Conservation (phyloP, 92 coral and sea anemone species). For the Scolanthus callimorphus region DNA sequence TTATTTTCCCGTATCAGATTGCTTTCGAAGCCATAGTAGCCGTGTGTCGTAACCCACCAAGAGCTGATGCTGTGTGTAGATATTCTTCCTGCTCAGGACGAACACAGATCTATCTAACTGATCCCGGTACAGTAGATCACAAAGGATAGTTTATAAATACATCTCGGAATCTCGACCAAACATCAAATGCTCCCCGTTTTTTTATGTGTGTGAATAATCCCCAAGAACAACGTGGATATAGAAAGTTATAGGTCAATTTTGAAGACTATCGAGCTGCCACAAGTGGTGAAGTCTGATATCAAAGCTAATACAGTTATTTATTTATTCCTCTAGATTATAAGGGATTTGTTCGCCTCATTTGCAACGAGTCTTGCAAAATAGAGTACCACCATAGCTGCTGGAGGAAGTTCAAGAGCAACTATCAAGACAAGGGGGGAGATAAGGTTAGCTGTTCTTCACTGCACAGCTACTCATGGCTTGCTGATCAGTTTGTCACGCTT, state of each 20-base stretch:
- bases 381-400: constrained; percentile 93
- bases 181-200: too few relatives aligned
- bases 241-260: too few relatives aligned
- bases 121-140: constrained; percentile 51
- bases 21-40: constrained; percentile 79
- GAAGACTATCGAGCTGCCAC: too few relatives aligned
- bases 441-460: constrained; percentile 68
- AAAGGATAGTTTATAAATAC: too few relatives aligned
- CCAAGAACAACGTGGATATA: too few relatives aligned
- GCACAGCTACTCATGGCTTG: too few relatives aligned
- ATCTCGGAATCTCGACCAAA: too few relatives aligned
- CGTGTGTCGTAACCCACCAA: constrained; percentile 88
- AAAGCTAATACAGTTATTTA: too few relatives aligned
- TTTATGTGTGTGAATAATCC: too few relatives aligned
- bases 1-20: constrained; percentile 38
- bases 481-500: too few relatives aligned
- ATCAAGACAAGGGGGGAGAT: constrained; percentile 77
- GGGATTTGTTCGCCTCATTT: constrained; percentile 81
- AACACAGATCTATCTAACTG: constrained; percentile 71
- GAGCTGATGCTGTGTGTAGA: constrained; percentile 94
- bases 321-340: constrained; percentile 83
- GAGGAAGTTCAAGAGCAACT: constrained; percentile 72
- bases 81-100: constrained; percentile 66
- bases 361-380: constrained; percentile 76
- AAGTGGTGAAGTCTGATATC: too few relatives aligned